Evolutionary conservation across 2,888 invertebrate genomes (phyloP), one percentile per base, ranked within the genome.

Genomic region (Drosophila siamana): DNA sequence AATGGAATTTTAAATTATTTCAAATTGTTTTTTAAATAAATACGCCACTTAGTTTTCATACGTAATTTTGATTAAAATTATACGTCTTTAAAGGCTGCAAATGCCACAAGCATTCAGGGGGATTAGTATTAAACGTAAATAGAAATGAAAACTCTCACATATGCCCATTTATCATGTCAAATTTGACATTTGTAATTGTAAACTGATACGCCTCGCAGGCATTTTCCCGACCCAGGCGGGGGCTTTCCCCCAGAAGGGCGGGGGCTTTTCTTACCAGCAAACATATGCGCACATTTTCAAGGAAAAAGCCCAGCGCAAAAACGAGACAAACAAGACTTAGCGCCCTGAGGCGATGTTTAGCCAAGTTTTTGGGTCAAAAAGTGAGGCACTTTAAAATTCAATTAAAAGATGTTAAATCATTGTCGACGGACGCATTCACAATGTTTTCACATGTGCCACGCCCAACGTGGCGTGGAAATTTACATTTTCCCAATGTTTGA

Each of bases 151-250:
- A 71, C 66, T 46, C 64, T 68, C 87, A 83, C 82, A 86, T 86
- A 81, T 86, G 85, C 87, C 78, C 87, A 83, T 83, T 84, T 84
- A 86, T 83, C 83, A 86, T 83, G 85, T 83, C 82, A 81, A 76
- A 69, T 77, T 85, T 84, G 84, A 84, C 88, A 84, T 87, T 84
- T 87, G 84, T 84, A 87, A 87, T 84, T 84, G 87, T 87, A 84
- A 84, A 85, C 88, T 84, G 84, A 84, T 84, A 86, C 74, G 83
- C 81, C 87, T 81, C 47, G 71, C 48, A 72, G 86, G 77, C 81
- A 75, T 51, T 48, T 46, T 22, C 43, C 4, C 6, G 13, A 11
- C 30, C 28, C 52, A n/a, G n/a, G n/a, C n/a, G n/a, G n/a, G n/a
- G n/a, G n/a, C n/a, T n/a, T 2, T 1, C 41, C 16, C 1, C 2